A percentile compares a stretch with the other conserved stretches of the same genome.
Conservation (phyloP, 2,888 invertebrate genomes). For the Toxonevra muliebris region DNA sequence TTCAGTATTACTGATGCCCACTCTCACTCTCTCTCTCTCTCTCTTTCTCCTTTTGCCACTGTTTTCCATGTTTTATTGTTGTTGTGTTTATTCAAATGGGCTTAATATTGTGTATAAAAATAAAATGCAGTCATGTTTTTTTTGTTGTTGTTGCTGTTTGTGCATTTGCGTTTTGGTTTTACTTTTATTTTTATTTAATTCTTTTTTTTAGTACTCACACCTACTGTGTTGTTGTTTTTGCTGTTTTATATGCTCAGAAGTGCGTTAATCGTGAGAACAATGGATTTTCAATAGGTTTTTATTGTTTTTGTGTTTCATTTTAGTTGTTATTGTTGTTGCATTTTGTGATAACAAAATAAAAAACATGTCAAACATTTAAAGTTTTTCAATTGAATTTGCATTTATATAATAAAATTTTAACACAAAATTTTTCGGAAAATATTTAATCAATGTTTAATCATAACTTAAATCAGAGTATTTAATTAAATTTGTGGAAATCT, state of each 20-base stretch:
- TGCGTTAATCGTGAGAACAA: slow-evolving; percentile 42
- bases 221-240: no score
- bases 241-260: slow-evolving; percentile 12
- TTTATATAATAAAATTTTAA: no score
- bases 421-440: no score
- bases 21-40: not conserved
- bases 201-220: not conserved
- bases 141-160: no score
- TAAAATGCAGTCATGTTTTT: not conserved
- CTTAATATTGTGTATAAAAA: not conserved
- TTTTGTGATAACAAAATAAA: not conserved
- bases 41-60: no score
- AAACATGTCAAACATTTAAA: not conserved
- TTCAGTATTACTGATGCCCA: not conserved
- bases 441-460: no score
- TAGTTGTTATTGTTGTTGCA: no score
- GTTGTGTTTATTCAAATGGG: not conserved
- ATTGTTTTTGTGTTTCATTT: not conserved
- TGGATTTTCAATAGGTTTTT: slow-evolving; percentile 28
- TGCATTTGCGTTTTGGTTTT: not conserved
- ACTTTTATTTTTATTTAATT: not conserved
- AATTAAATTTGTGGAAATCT: no score
- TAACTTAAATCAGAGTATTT: no score
- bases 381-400: no score
- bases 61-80: slow-evolving; percentile 5